Evolutionary conservation across 2,888 invertebrate species (phyloP).

Genomic region (Uloborus plumipes): DNA sequence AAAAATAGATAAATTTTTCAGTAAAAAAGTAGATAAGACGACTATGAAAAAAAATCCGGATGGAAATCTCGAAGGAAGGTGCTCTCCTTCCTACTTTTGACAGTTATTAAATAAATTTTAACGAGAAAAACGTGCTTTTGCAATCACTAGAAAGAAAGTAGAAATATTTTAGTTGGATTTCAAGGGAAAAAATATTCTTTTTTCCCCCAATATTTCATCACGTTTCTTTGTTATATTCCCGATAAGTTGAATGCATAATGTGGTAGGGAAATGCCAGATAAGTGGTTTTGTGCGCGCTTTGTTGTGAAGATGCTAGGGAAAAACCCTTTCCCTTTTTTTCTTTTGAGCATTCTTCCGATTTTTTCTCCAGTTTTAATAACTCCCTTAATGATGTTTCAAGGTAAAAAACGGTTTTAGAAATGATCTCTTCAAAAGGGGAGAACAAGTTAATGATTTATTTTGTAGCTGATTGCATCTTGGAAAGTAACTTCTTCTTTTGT

Average conservation of each 20-base stretch:
- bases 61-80: slow-evolving; percentile 46
- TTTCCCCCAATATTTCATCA: slow-evolving; percentile 35
- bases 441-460: slow-evolving; percentile 2
- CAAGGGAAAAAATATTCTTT: slow-evolving; percentile 18
- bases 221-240: slow-evolving; percentile 22
- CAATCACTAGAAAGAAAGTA: slow-evolving; percentile 20
- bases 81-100: slow-evolving; percentile 24
- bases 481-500: no score
- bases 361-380: not conserved
- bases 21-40: no score
- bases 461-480: no score
- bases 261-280: slow-evolving; percentile 36
- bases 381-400: not conserved
- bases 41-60: slow-evolving; percentile 15
- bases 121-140: slow-evolving; percentile 55
- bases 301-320: no score
- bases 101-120: slow-evolving; percentile 59
- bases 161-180: slow-evolving; percentile 26
- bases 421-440: not conserved
- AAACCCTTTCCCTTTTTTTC: no score
- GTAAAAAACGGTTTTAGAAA: not conserved
- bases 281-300: slow-evolving; percentile 17
- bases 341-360: no score
- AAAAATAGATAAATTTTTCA: slow-evolving; percentile 20
- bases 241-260: slow-evolving; percentile 44